Evolutionary conservation across 2,113 vertebrate genomes (phyloP), one percentile per base, ranked within the genome.

Genomic region (Cryptomyrus ogoouensis): DNA sequence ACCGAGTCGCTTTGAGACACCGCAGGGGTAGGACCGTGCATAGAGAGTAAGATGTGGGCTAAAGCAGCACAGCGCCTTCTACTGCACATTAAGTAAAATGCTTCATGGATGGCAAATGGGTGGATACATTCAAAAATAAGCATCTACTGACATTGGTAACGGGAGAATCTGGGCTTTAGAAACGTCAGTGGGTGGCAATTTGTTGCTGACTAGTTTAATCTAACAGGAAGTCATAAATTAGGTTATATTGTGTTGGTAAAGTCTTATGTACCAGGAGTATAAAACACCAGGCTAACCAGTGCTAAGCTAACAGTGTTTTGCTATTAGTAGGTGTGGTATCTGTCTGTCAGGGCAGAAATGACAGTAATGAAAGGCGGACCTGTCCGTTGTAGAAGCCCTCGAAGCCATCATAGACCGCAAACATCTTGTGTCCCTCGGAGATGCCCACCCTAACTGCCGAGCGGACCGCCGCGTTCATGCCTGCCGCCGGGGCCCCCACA

Each of bases 391-490:
- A 39, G 31, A 97, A 96, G 49, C 97, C 97, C 91, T 97, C 96
- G 52, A 97, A 97, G 24, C 97, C 96, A 5, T 97, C 96, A 3
- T 95, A 96, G 91, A 97, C 90, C 0, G 96, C 96, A 0, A 96
- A 93, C 94, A 97, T 96, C 90, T 92, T 96, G 91, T 97, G 96
- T 3, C 97, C 97, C 5, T 97, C 94, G 0, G 95, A 93, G 2
- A 97, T 96, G 47, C 97, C 96, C 74, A 96, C 93, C 19, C 97
- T 95, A 42, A 97, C 96, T 0, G 96, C 96, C 0, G 97, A 94
- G 3, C 97, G 96, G 53, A 97, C 96, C 0, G 97, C 97, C 0
- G 96, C 97, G 0, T 97, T 97, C 97, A 97, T 97, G 6, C 97
- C 97, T 3, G 97, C 96, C 0, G 96, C 96, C 0, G 97, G 97